Percentiles rank a stretch among this genome's conserved stretches.
Conservation (phyloP, 35 echinoderm and acorn worm genomes). For the Strongylocentrotus purpuratus region DNA sequence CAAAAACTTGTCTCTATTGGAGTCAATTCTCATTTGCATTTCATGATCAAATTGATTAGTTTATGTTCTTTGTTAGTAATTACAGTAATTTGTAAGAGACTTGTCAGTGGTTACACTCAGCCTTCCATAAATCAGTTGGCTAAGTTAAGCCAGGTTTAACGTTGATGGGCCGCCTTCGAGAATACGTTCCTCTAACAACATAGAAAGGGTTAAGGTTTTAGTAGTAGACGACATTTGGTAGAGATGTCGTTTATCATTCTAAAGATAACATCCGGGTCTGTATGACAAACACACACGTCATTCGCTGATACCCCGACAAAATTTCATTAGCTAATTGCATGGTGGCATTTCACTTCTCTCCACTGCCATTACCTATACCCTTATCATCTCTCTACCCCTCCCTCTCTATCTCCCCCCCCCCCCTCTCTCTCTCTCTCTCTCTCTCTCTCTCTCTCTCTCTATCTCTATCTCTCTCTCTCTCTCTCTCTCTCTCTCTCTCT, state of each 20-base stretch:
- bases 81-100: too few species aligned
- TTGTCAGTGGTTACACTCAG: too few species aligned
- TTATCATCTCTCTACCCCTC: not conserved
- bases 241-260: not conserved
- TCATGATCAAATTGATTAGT: too few species aligned
- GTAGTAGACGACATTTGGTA: not conserved
- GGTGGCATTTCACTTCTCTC: not conserved
- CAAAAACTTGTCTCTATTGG: too few species aligned
- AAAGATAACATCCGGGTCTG: constrained; percentile 9
- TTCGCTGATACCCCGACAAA: constrained; percentile 24
- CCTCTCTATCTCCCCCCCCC: not conserved
- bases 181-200: not conserved
- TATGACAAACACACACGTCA: constrained; percentile 3
- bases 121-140: too few species aligned
- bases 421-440: not conserved
- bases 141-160: too few species aligned
- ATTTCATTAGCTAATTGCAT: constrained; percentile 44
- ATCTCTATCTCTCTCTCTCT: too few species aligned
- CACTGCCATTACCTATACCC: not conserved
- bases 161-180: too few species aligned
- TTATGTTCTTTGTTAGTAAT: too few species aligned
- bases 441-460: too few species aligned
- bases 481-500: not conserved
- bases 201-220: not conserved
- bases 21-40: too few species aligned